Evolutionary conservation across 1,140 invertebrate species (phyloP).

Genomic region (Venustaconcha ellipsiformis): DNA sequence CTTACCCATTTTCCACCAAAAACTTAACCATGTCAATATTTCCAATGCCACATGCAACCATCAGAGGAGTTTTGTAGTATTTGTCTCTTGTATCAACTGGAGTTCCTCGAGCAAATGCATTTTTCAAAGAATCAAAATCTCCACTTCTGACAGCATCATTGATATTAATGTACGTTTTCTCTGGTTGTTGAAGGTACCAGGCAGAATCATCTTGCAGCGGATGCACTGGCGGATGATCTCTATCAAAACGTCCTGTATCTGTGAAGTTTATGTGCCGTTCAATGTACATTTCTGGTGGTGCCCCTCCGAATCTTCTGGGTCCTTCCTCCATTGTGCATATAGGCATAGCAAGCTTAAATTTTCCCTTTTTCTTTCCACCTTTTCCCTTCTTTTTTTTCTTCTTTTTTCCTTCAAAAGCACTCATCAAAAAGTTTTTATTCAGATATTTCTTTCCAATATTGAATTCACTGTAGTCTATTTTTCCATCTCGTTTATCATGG

Average conservation of each 20-base stretch:
- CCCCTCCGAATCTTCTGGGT: slow-evolving; percentile 59
- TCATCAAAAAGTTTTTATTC: slow-evolving; percentile 67
- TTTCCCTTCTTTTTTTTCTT: slow-evolving; percentile 66
- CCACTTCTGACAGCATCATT: slow-evolving; percentile 64
- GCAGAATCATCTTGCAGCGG: slow-evolving; percentile 67
- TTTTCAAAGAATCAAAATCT: slow-evolving; percentile 65
- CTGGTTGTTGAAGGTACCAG: slow-evolving; percentile 68
- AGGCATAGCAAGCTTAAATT: slow-evolving; percentile 67
- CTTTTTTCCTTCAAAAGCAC: slow-evolving; percentile 67
- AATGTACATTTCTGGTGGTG: slow-evolving; percentile 65
- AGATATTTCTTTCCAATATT: slow-evolving; percentile 68
- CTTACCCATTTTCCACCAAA: slow-evolving; percentile 66
- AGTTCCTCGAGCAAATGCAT: slow-evolving; percentile 59
- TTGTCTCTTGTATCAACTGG: slow-evolving; percentile 67
- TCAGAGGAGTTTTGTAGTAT: slow-evolving; percentile 70
- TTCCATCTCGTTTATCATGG: slow-evolving; percentile 64
- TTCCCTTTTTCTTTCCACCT: slow-evolving; percentile 62
- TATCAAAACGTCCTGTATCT: slow-evolving; percentile 66
- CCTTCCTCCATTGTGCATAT: slow-evolving; percentile 65
- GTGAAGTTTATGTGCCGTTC: slow-evolving; percentile 64
- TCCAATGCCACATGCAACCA: slow-evolving; percentile 63
- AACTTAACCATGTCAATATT: slow-evolving; percentile 66
- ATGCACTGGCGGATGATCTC: slow-evolving; percentile 65
- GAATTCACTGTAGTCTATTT: slow-evolving; percentile 67
- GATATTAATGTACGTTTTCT: slow-evolving; percentile 65